Conservation (phyloP, 1,140 invertebrate species). For the Frieseomelitta varia region DNA sequence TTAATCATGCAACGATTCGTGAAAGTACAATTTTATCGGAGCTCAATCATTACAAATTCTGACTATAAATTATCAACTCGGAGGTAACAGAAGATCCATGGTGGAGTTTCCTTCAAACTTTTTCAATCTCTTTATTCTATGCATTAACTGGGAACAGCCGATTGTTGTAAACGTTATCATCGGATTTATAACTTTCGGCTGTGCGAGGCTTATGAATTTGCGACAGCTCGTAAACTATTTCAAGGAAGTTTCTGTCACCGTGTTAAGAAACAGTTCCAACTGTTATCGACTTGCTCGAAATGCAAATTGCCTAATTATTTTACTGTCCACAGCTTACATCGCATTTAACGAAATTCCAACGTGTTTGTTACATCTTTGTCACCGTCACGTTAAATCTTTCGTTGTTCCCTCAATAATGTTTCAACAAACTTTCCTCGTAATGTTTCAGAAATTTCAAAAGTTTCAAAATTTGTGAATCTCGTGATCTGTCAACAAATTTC, state of each 20-base stretch:
- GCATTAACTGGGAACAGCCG: neutral
- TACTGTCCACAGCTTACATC: too few relatives aligned
- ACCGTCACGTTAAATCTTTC: too few relatives aligned
- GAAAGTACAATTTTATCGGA: neutral
- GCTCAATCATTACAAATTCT: neutral
- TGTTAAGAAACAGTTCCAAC: neutral
- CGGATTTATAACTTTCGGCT: neutral
- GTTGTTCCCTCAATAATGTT: too few relatives aligned
- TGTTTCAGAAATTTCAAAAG: too few relatives aligned
- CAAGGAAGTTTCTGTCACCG: neutral
- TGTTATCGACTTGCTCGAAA: neutral
- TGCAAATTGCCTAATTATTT: neutral
- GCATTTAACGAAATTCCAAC: too few relatives aligned
- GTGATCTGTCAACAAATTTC: too few relatives aligned
- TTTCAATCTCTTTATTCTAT: slow-evolving; percentile 14
- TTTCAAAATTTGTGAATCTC: too few relatives aligned
- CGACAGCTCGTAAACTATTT: neutral
- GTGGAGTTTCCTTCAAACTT: slow-evolving; percentile 10
- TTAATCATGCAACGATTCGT: too few relatives aligned
- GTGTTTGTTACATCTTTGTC: too few relatives aligned
- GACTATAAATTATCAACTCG: slow-evolving; percentile 2
- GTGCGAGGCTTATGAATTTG: neutral
- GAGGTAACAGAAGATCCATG: neutral
- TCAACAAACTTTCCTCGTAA: too few relatives aligned
- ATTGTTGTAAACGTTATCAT: slow-evolving; percentile 12